Evolutionary conservation across 2,113 vertebrate species (phyloP).

Genomic region (Erythrolamprus reginae): DNA sequence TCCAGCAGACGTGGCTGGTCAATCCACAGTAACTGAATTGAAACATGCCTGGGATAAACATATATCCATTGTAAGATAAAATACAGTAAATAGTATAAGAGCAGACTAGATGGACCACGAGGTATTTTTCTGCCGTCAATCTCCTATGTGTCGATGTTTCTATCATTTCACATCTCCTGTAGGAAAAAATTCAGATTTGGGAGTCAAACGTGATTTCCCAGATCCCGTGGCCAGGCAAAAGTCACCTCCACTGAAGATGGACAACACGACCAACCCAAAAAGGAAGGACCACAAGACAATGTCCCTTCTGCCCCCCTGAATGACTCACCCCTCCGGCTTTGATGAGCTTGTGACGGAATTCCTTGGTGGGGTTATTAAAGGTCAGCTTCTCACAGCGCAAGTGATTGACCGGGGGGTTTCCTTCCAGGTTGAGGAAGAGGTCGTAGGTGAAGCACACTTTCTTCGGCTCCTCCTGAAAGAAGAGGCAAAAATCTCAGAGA

Average conservation of each 20-base stretch:
- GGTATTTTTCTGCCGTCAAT: too few species aligned
- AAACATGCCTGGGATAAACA: too few species aligned
- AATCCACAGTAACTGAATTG: too few species aligned
- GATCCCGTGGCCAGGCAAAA: background rate
- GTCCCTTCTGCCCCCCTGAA: rapidly evolving
- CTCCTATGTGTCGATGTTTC: too few species aligned
- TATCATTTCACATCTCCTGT: background rate
- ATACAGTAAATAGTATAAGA: too few species aligned
- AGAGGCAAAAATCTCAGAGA: constrained; percentile 21
- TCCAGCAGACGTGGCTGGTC: too few species aligned
- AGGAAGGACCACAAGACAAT: too few species aligned
- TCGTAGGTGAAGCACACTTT: constrained; percentile 96
- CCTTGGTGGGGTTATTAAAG: constrained; percentile 97
- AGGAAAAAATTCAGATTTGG: background rate
- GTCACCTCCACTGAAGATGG: background rate
- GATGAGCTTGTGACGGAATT: constrained; percentile 94
- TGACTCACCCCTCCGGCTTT: constrained; percentile 91
- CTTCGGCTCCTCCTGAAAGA: constrained; percentile 90
- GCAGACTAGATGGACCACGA: too few species aligned
- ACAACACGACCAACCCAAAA: too few species aligned
- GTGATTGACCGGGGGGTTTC: constrained; percentile 97
- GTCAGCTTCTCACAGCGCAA: constrained; percentile 98
- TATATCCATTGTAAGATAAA: too few species aligned
- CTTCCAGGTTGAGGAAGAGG: constrained; percentile 96
- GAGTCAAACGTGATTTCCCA: background rate